Conservation (phyloP, 2,888 invertebrate species). For the Celastrina argiolus region DNA sequence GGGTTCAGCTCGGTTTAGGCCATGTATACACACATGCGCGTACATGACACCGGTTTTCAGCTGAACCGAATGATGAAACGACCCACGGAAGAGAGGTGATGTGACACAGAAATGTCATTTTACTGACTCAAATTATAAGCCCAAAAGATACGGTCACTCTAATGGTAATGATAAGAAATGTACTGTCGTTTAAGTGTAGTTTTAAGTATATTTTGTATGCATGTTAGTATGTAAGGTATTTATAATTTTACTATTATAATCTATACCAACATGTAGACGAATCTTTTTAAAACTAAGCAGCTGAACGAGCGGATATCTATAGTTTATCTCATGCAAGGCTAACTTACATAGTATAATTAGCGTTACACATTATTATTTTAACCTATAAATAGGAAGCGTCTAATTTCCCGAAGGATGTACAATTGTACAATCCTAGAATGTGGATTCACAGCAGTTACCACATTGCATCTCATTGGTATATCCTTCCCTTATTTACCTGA, state of each 20-base stretch:
- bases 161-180: too few species aligned
- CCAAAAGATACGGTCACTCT: too few species aligned
- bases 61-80: too few species aligned
- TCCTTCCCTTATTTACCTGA: slow-evolving; percentile 36
- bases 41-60: too few species aligned
- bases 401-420: slow-evolving; percentile 43
- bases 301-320: not conserved
- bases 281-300: not conserved
- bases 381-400: slow-evolving; percentile 41
- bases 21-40: too few species aligned
- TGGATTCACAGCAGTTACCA: slow-evolving; percentile 37
- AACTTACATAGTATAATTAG: slow-evolving; percentile 4
- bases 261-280: not conserved
- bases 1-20: too few species aligned
- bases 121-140: too few species aligned
- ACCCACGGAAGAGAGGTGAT: too few species aligned
- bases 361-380: not conserved
- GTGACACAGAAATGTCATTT: too few species aligned
- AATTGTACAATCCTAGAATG: slow-evolving; percentile 33
- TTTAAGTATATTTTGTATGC: too few species aligned
- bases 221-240: too few species aligned
- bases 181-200: too few species aligned
- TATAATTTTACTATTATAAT: not conserved
- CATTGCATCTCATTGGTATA: slow-evolving; percentile 34
- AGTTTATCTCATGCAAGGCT: not conserved